Conservation (phyloP, 2,797 vertebrate genomes). For the Tinamus major region DNA sequence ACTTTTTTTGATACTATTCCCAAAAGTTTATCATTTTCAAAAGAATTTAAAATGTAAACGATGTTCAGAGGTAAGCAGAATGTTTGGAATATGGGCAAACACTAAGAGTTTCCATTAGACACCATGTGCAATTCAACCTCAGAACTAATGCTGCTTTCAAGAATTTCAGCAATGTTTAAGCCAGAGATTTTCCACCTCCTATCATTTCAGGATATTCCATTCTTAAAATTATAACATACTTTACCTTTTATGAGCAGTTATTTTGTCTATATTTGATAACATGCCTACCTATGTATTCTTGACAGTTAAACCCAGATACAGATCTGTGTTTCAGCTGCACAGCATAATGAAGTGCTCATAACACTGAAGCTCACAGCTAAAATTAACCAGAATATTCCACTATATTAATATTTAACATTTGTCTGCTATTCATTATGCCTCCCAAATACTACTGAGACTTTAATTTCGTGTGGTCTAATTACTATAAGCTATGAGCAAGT, state of each 20-base stretch:
- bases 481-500: not conserved
- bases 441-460: not conserved
- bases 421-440: not conserved
- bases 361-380: not conserved
- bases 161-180: not conserved
- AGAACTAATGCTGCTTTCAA: not conserved
- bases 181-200: not conserved
- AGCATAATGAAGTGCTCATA: not conserved
- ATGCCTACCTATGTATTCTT: not conserved
- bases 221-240: not conserved
- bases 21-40: not conserved
- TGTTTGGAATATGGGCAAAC: not conserved
- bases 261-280: not conserved
- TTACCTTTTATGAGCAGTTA: not conserved
- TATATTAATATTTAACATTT: conserved; percentile 44
- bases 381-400: not conserved
- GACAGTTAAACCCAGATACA: not conserved
- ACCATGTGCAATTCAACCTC: not conserved
- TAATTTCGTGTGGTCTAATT: conserved; percentile 18
- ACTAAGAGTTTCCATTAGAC: not conserved
- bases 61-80: not conserved
- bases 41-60: not conserved
- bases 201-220: not conserved
- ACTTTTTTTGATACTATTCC: not conserved
- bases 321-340: not conserved